A percentile compares a stretch with the other conserved stretches of the same genome.
Evolutionary conservation across 2,113 vertebrate species (phyloP).

Genomic region (Xiphias gladius): DNA sequence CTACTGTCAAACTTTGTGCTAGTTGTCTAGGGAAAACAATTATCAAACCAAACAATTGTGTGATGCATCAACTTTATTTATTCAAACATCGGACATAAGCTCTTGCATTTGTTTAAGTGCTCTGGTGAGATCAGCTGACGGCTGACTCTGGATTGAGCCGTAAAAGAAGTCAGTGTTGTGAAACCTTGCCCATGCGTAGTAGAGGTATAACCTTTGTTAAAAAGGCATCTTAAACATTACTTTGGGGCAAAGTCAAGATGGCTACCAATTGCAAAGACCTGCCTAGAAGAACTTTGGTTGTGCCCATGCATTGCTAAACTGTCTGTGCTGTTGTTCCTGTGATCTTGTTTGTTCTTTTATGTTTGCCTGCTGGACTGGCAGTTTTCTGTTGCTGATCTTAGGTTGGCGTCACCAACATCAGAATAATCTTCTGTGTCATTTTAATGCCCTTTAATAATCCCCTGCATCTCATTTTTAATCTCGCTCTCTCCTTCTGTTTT

Average conservation of each 20-base stretch:
- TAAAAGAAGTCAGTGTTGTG: no score
- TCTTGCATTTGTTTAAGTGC: background rate
- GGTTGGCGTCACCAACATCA: conserved; percentile 58
- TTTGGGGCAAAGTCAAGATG: background rate
- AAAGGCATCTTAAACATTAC: background rate
- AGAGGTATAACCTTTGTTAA: background rate
- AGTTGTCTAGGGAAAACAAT: background rate
- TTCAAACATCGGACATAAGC: background rate
- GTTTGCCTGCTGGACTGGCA: conserved; percentile 48
- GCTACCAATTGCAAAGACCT: background rate
- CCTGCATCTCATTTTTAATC: conserved; percentile 78
- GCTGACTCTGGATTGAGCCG: background rate
- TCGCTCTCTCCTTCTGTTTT: conserved; percentile 78
- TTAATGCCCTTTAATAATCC: conserved; percentile 84
- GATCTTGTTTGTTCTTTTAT: conserved; percentile 62
- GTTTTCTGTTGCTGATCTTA: conserved; percentile 66
- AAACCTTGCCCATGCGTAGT: background rate
- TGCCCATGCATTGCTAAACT: conserved; percentile 6
- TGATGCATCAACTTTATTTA: background rate
- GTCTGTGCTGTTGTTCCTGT: conserved; percentile 5
- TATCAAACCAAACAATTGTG: background rate
- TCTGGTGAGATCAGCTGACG: background rate
- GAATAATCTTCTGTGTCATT: conserved; percentile 83
- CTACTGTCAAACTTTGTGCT: background rate
- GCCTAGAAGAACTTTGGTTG: background rate